phyloP scores from a whole-genome alignment of 92 coral and sea anemone genomes.

The Diadumene lineata region DNA sequence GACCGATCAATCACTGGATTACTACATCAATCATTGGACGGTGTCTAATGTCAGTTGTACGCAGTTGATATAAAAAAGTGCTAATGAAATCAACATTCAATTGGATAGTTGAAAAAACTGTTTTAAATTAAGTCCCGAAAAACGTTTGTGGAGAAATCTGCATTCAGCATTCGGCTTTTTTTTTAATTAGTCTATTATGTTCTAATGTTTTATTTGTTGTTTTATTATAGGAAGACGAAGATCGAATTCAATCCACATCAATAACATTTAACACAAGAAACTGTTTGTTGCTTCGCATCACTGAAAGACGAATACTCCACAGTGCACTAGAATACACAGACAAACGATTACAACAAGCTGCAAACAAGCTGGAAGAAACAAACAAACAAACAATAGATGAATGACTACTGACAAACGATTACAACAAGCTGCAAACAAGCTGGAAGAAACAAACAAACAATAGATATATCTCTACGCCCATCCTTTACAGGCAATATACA shows the following conservation, averaged over 20 bases:
- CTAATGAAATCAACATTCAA: no score
- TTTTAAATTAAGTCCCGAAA: no score
- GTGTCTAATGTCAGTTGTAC: no score
- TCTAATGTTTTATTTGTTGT: background rate
- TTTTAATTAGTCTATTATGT: no score
- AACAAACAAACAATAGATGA: background rate
- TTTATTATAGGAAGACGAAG: conserved; percentile 29
- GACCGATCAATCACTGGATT: no score
- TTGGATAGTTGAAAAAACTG: no score
- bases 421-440: conserved; percentile 8
- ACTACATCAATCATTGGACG: no score
- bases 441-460: conserved; percentile 1
- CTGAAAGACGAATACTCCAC: conserved; percentile 60
- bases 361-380: conserved; percentile 10
- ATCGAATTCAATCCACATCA: conserved; percentile 2
- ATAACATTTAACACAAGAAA: conserved; percentile 18
- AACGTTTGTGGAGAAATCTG: no score
- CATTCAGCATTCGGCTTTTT: no score
- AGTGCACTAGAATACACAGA: conserved; percentile 50
- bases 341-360: conserved; percentile 7
- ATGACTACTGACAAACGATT: conserved; percentile 12
- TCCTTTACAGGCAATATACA: no score
- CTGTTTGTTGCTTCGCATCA: conserved; percentile 59
- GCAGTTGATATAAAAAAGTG: no score
- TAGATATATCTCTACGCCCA: background rate